Conservation (phyloP, 2,888 invertebrate species). For the Lepidocyrtinus sp. region DNA sequence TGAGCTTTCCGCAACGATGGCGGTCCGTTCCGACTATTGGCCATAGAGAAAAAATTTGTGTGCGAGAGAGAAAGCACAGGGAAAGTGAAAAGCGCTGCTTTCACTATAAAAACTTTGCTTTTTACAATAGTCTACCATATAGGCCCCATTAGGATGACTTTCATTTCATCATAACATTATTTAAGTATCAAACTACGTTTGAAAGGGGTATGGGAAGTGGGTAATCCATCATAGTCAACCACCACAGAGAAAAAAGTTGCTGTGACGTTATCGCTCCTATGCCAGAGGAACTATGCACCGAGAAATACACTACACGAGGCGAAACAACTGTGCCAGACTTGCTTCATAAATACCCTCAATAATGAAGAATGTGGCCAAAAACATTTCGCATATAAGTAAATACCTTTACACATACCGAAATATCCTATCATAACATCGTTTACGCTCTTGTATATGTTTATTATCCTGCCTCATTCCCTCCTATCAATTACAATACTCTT, state of each 20-base stretch:
- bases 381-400: no score
- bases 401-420: no score
- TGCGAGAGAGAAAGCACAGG: conserved; percentile 6
- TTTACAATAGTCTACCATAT: conserved; percentile 21
- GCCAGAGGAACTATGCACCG: conserved; percentile 37
- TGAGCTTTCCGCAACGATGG: conserved; percentile 12
- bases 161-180: conserved; percentile 23
- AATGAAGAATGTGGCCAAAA: not conserved
- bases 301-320: conserved; percentile 41
- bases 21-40: conserved; percentile 8
- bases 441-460: not conserved
- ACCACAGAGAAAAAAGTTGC: conserved; percentile 38
- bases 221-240: conserved; percentile 70
- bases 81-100: conserved; percentile 14
- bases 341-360: not conserved
- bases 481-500: not conserved
- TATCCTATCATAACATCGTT: not conserved
- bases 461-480: not conserved
- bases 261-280: conserved; percentile 66
- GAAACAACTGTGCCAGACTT: not conserved
- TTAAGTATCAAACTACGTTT: conserved; percentile 51
- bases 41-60: not conserved
- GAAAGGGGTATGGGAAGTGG: conserved; percentile 62
- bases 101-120: conserved; percentile 5
- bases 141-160: conserved; percentile 7